Base-by-base conservation (phyloP, 2,888 invertebrate genomes). In the Embidobia sp. region DNA sequence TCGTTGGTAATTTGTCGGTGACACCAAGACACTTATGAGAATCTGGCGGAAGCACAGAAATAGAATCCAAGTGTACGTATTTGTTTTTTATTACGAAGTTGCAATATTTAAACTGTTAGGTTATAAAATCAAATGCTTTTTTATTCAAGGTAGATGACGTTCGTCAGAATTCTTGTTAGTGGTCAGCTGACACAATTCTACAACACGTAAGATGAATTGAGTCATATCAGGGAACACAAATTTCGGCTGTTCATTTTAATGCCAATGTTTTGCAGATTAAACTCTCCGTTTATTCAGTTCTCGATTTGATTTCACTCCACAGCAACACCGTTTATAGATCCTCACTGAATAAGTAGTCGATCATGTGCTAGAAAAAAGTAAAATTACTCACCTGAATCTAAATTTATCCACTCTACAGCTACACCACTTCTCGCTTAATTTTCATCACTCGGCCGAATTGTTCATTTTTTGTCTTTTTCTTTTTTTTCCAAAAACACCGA, bases 361-460 rank as follows among this genome's bases (percentile, higher is more conserved):
- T 51, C 11, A 7, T n/a, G 31, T 3, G 10, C 40, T 55, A 31
- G 42, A 44, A 59, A 64, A 53, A 53, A 61, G 42, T 42, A 31
- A 49, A 35, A 78, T 31, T 79, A 83, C 86, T 86, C 82, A 86
- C 86, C 81, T 84, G 76, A 79, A 77, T 83, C 83, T 83, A 83
- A 84, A 83, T 80, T 81, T 82, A 83, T 77, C 80, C 82, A 57
- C 80, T 74, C 82, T 80, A 83, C 82, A 80, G 80, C 78, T 82
- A 80, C 82, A 85, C 83, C 86, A 86, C 84, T 80, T 84, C n/a
- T n/a, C 84, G 83, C 85, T 80, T 79, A 77, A 82, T 81, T 83
- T 82, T 81, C 80, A 79, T 82, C 78, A 82, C 82, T 79, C 79
- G 72, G 59, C 82, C 79, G 81, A 83, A 84, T 83, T 83, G 84